Base-by-base conservation (phyloP, 2,797 vertebrate genomes). In the Capromys pilorides region DNA sequence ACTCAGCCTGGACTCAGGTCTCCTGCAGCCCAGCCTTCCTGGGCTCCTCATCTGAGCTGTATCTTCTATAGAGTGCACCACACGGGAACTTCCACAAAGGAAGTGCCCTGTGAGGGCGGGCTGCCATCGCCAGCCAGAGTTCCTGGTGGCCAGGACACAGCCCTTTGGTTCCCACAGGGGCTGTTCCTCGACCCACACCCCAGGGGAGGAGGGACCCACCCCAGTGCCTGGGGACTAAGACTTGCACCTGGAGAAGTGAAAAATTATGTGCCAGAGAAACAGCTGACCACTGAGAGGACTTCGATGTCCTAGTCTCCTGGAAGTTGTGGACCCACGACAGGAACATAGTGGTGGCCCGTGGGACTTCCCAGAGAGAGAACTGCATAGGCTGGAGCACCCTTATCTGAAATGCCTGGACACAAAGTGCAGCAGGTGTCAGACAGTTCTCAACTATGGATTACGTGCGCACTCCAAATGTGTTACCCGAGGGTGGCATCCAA, bases 331-430 rank as follows among this genome's bases (percentile, higher is more conserved):
- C 11, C 10, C 12, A 9, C 28, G 3, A 66, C 2, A 41, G 81
- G 54, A 90, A 39, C 2, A 31, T 6, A 1, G 16, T 18, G 26
- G 45, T 19, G 6, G n/a, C 19, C n/a, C 26, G 10, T 0, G 21
- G 28, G 36, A 41, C 31, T 71, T 14, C 33, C 11, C 10, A 16
- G 22, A 2, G 41, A 8, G 4, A 67, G 61, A 91, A 61, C 61
- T 41, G 28, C 0, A 28, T 31, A 33, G 33, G 24, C 24, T 14
- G 6, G 41, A 41, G 26, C 16, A 41, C 13, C 12, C 22, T 61
- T 6, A 6, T n/a, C 57, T 39, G 80, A 82, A 75, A 66, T 66
- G 67, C 26, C 12, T 57, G 45, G n/a, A 66, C 49, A 13, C 24
- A 8, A 39, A 73, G 26, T 54, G 28, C 2, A 31, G 69, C 33